A percentile compares a stretch with the other conserved stretches of the same genome.
phyloP scores from a whole-genome alignment of 2,888 invertebrate species.

The Isoperla grammatica region DNA sequence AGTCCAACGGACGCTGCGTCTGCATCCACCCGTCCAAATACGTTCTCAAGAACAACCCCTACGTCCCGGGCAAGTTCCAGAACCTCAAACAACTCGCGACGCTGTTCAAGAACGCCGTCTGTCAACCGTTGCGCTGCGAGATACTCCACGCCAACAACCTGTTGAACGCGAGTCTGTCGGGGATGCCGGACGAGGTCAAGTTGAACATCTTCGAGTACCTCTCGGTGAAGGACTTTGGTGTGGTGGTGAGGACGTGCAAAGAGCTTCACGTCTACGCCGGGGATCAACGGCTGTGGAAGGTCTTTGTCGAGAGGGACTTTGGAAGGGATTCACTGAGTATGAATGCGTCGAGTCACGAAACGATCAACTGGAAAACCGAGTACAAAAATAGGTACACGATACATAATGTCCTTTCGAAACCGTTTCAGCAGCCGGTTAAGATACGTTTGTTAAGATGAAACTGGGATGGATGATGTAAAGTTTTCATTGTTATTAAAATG shows the following conservation, averaged over 20 bases:
- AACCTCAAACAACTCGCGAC: neutral
- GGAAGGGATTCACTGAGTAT: neutral
- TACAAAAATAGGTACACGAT: neutral
- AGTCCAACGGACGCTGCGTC: neutral
- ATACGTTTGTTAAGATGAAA: no score
- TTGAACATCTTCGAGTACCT: neutral
- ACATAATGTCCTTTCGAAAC: no score
- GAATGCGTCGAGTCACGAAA: neutral
- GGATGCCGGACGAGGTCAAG: slow-evolving; percentile 2
- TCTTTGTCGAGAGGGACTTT: neutral
- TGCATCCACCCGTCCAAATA: neutral
- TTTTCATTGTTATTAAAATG: no score
- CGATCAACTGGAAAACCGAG: neutral
- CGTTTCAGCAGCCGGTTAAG: no score
- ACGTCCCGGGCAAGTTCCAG: slow-evolving; percentile 1
- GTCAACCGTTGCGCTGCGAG: neutral
- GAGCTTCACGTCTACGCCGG: neutral
- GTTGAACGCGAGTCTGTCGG: slow-evolving; percentile 1
- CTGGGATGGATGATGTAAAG: no score
- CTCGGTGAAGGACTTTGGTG: neutral
- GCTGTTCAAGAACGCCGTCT: neutral
- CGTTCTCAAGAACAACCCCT: neutral
- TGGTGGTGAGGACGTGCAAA: neutral
- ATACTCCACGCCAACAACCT: neutral
- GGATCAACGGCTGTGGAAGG: neutral